Conservation (phyloP, 1,140 invertebrate genomes). For the Grapholita molesta region DNA sequence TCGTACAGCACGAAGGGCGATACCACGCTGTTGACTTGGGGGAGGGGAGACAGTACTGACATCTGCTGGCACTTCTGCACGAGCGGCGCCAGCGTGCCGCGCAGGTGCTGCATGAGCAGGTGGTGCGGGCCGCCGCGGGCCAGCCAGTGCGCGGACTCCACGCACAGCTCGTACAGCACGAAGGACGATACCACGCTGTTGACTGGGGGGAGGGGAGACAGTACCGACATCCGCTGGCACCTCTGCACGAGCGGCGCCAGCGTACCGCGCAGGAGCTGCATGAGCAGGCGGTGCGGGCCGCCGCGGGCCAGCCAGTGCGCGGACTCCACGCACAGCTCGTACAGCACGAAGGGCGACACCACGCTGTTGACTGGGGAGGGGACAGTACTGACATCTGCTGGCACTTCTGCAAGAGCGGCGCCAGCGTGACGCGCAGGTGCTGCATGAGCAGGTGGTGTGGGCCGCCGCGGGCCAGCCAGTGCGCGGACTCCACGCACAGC, state of each 20-base stretch:
- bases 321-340: conserved; percentile 93
- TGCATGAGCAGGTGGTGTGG: conserved; percentile 84
- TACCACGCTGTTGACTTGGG: too few relatives aligned
- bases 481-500: conserved; percentile 91
- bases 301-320: conserved; percentile 89
- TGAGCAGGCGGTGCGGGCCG: conserved; percentile 84
- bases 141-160: conserved; percentile 91
- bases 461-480: conserved; percentile 89
- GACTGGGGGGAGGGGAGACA: too few relatives aligned
- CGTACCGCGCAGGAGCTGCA: conserved; percentile 70
- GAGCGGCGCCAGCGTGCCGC: conserved; percentile 89
- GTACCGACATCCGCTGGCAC: conserved; percentile 80
- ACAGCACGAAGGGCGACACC: conserved; percentile 90
- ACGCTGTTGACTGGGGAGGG: too few relatives aligned
- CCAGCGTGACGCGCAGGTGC: conserved; percentile 75
- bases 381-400: conserved; percentile 67
- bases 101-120: conserved; percentile 87
- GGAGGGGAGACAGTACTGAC: too few relatives aligned
- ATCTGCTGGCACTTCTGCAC: conserved; percentile 97
- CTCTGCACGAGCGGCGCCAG: conserved; percentile 84
- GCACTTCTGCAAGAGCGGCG: conserved; percentile 80
- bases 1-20: neutral
- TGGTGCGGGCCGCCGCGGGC: conserved; percentile 82
- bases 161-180: conserved; percentile 23
- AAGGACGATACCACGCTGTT: too few relatives aligned